Evolutionary conservation across 1,140 invertebrate genomes (phyloP).

Genomic region (Vanessa atalanta): DNA sequence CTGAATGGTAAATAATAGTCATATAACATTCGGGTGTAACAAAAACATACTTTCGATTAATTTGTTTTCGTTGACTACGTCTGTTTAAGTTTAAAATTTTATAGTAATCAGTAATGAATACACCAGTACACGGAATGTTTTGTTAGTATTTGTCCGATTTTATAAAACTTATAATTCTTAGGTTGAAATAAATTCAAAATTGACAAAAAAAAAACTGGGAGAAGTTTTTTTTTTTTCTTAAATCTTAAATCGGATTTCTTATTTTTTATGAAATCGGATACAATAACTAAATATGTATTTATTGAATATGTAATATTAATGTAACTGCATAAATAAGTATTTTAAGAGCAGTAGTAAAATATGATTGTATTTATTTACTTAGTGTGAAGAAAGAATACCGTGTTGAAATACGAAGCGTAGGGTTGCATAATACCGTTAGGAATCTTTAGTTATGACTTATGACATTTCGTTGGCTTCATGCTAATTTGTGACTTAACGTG

Average conservation of each 20-base stretch:
- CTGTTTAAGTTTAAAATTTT: not conserved
- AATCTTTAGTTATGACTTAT: conserved; percentile 58
- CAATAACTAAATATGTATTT: no score
- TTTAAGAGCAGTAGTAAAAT: no score
- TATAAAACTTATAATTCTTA: no score
- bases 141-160: no score
- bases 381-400: not conserved
- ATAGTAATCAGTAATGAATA: not conserved
- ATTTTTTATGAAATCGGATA: no score
- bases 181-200: no score
- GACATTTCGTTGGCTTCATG: conserved; percentile 59
- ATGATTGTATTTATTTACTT: not conserved
- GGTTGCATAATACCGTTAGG: conserved; percentile 12
- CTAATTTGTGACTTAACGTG: conserved; percentile 37
- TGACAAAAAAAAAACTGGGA: no score
- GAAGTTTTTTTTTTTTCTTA: no score
- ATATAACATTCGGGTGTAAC: conserved; percentile 10
- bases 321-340: no score
- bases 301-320: no score
- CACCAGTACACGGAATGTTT: no score
- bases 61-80: not conserved
- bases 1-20: conserved; percentile 8
- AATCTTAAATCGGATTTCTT: no score
- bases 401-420: conserved; percentile 1
- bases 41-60: not conserved